Percentiles rank a stretch among this genome's conserved stretches.
Evolutionary conservation across 2,113 vertebrate genomes (phyloP).

Genomic region (Carassius gibelio): DNA sequence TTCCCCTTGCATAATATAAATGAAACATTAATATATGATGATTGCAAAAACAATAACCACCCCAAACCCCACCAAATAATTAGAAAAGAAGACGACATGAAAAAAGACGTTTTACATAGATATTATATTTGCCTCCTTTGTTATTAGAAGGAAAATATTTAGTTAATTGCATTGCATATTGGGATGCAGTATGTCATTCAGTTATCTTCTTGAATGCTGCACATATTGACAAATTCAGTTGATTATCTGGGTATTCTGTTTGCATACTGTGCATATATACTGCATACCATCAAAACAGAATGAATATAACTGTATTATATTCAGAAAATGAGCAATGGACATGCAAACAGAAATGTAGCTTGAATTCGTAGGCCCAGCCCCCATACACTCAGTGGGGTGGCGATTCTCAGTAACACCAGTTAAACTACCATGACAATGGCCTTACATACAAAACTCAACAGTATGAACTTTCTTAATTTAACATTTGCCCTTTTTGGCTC

Average conservation of each 20-base stretch:
- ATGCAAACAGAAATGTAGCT: too few relatives aligned
- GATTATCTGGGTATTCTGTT: not conserved
- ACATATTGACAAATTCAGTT: not conserved
- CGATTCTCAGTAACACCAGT: too few relatives aligned
- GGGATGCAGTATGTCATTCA: not conserved
- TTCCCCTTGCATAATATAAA: not conserved
- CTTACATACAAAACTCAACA: not conserved
- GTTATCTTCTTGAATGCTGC: not conserved
- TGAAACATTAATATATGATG: not conserved
- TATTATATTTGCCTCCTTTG: too few relatives aligned
- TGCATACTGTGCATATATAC: not conserved
- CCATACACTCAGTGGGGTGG: too few relatives aligned
- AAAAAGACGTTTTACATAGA: too few relatives aligned
- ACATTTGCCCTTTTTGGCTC: not conserved
- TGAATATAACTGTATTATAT: not conserved
- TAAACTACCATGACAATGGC: too few relatives aligned
- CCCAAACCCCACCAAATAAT: not conserved
- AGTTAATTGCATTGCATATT: not conserved
- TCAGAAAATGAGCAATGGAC: too few relatives aligned
- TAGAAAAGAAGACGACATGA: too few relatives aligned
- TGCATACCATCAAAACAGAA: not conserved
- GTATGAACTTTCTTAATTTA: too few relatives aligned
- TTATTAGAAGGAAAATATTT: not conserved
- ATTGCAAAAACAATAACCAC: not conserved
- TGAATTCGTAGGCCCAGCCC: too few relatives aligned